These are phyloP conservation scores for Lucilia sericata DNA, from an alignment of 1,140 invertebrate genomes.

Conservation along the genomic window DNA sequence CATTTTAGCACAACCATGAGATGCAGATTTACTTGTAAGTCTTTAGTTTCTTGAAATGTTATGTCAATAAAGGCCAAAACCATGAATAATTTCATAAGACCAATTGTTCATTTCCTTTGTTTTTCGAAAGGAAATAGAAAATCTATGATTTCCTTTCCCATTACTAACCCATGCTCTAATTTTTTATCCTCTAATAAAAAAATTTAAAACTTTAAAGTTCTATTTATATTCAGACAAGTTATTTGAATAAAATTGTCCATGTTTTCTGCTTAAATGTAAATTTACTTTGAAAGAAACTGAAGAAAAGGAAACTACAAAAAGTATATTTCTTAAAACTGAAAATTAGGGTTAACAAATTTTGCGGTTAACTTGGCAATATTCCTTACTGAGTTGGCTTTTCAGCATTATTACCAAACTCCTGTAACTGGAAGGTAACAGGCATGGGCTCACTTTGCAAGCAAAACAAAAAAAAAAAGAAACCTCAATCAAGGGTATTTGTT, in stretches of 20 bases:
- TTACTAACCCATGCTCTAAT: no score
- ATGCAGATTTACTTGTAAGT: no score
- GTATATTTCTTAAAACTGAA: neutral
- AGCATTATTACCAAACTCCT: neutral
- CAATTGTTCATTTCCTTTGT: constrained; percentile 9
- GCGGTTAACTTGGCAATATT: neutral
- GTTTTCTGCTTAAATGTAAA: neutral
- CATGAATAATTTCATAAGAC: constrained; percentile 38
- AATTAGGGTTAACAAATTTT: constrained; percentile 41
- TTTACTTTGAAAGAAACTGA: neutral
- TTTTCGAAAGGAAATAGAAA: neutral
- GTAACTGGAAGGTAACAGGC: neutral
- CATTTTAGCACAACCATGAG: no score
- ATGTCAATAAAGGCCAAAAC: neutral
- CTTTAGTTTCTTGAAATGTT: no score
- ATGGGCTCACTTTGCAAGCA: no score
- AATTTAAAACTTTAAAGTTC: neutral
- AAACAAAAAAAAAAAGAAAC: no score
- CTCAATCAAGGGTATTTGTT: constrained; percentile 30
- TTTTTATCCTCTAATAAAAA: neutral
- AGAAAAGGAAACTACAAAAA: neutral
- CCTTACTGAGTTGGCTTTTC: neutral
- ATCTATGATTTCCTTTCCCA: neutral
- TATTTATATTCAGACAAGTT: neutral
- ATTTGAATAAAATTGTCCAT: neutral